Conservation (phyloP, 2,888 invertebrate genomes). For the Reticulitermes lucifugus region DNA sequence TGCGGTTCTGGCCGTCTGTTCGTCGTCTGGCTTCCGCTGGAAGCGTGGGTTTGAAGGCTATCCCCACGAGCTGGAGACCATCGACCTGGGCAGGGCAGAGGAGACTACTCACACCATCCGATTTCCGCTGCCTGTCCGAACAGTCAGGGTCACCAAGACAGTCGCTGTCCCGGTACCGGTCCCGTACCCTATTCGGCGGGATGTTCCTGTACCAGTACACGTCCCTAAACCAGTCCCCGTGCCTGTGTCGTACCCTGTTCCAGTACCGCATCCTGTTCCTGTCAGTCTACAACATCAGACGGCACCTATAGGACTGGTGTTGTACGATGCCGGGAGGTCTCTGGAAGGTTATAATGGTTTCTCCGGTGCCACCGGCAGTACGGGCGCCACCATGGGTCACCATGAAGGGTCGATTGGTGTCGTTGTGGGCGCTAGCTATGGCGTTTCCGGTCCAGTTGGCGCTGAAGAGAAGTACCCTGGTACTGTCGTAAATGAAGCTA, state of each 20-base stretch:
- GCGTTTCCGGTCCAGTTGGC: constrained; percentile 5
- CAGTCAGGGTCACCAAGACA: constrained; percentile 56
- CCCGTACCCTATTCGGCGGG: constrained; percentile 54
- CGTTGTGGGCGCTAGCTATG: constrained; percentile 30
- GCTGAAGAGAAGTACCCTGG: constrained; percentile 24
- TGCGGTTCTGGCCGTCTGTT: background rate
- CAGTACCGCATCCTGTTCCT: constrained; percentile 55
- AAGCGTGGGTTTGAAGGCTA: constrained; percentile 10
- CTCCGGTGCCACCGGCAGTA: background rate
- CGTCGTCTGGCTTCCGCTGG: background rate
- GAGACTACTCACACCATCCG: constrained; percentile 42
- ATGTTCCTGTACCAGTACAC: constrained; percentile 54
- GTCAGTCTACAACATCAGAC: background rate
- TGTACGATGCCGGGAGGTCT: background rate
- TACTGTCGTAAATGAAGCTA: background rate
- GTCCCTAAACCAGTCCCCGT: constrained; percentile 36
- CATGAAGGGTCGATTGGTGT: constrained; percentile 29
- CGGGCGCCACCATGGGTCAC: constrained; percentile 32
- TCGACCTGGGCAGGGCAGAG: constrained; percentile 31
- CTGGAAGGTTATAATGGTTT: background rate
- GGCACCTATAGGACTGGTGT: background rate
- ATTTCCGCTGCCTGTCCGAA: constrained; percentile 44
- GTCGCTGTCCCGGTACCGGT: constrained; percentile 55
- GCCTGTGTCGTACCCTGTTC: constrained; percentile 58
- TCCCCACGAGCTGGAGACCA: constrained; percentile 8